phyloP scores from a whole-genome alignment of 2,113 vertebrate genomes.

The Lota lota region DNA sequence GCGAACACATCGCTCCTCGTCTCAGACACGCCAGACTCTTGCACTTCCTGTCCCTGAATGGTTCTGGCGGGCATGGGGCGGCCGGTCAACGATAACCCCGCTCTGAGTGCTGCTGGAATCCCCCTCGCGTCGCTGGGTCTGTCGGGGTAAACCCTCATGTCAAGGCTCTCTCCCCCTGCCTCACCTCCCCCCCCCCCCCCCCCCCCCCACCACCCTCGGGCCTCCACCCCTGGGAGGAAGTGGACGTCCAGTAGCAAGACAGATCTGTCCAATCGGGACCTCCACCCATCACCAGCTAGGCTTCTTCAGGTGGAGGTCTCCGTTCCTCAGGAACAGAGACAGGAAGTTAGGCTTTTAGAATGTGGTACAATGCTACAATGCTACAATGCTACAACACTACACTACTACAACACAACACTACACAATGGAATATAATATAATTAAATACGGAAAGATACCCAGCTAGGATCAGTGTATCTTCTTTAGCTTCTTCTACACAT shows the following conservation, averaged over 20 bases:
- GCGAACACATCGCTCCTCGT: constrained; percentile 62
- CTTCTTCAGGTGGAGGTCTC: too few relatives aligned
- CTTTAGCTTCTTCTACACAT: too few relatives aligned
- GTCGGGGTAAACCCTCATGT: constrained; percentile 55
- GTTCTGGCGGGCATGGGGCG: constrained; percentile 34
- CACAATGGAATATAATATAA: too few relatives aligned
- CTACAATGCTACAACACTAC: too few relatives aligned
- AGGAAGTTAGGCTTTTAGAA: too few relatives aligned
- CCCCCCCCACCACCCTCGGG: constrained; percentile 42
- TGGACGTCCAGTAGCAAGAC: constrained; percentile 1
- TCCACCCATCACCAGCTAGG: too few relatives aligned
- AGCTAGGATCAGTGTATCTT: too few relatives aligned
- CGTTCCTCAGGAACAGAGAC: too few relatives aligned
- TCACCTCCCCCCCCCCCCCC: constrained; percentile 46
- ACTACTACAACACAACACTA: too few relatives aligned
- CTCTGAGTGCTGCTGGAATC: constrained; percentile 67
- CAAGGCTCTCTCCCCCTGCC: constrained; percentile 59
- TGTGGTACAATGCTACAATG: too few relatives aligned
- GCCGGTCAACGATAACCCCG: constrained; percentile 66
- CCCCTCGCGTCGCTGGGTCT: constrained; percentile 51
- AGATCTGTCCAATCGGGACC: too few relatives aligned
- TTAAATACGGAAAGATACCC: too few relatives aligned
- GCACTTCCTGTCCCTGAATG: constrained; percentile 64
- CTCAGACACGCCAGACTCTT: constrained; percentile 55
- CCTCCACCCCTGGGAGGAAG: constrained; percentile 55